Base-by-base conservation (phyloP, 2,113 vertebrate genomes). In the Hemichromis elongatus region DNA sequence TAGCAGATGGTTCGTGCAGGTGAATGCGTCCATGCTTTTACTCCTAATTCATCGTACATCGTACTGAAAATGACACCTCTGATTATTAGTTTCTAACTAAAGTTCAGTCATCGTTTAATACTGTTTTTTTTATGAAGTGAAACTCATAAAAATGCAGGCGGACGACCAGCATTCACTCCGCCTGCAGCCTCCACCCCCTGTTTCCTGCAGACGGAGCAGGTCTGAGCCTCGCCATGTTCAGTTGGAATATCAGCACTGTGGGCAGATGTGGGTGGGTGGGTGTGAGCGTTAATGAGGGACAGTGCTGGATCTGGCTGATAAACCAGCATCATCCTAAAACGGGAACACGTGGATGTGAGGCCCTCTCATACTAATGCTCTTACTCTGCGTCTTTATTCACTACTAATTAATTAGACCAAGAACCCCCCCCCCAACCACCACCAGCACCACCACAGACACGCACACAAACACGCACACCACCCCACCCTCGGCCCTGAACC, bases 301-400 rank as follows among this genome's bases (percentile, higher is more conserved):
- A 91, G 93, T 94, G 88, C 95, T 95, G 94, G 90, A 93, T 93
- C 83, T 83, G 30, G 70, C 92, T 91, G 95, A 96, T 96, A 95
- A 95, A 95, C 90, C 26, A 18, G 3, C n/a, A 0, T 82, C 33
- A 11, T 56, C 78, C 26, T 26, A 24, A 84, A 81, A 63, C 2
- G 24, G 53, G 52, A 19, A 75, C 83, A 66, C 57, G 26, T 86
- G 45, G 77, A 83, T 73, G 14, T 28, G 24, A 47, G 26, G 42
- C 26, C 54, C 24, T 24, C 54, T 26, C 12, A 12, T 56, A 50
- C 45, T 94, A 93, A 95, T 89, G 90, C 93, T 93, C 91, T 93
- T 88, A 92, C 68, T 86, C 81, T 79, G 55, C 13, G 12, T 92
- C 93, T 94, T 93, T 93, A 95, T 91, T 93, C 90, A 89, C 83